Percentiles rank a stretch among this genome's conserved stretches.
Evolutionary conservation across 2,888 invertebrate species (phyloP).

Genomic region (Orchesellides sinensis): DNA sequence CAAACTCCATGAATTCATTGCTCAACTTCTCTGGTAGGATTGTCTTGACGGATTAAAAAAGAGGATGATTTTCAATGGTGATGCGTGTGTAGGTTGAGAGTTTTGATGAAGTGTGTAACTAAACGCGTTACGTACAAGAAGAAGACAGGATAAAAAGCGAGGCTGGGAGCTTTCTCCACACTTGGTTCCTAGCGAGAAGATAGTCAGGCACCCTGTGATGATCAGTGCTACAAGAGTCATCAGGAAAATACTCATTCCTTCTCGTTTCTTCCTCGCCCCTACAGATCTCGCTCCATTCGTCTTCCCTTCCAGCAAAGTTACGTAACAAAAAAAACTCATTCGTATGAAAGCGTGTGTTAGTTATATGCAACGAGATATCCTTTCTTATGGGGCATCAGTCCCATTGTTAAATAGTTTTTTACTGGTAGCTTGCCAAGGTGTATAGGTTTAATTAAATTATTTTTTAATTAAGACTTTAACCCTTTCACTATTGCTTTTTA

Average conservation of each 20-base stretch:
- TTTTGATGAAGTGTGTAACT: constrained; percentile 32
- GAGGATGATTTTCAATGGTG: too few species aligned
- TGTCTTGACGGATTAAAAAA: background rate
- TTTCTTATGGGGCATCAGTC: background rate
- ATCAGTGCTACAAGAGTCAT: constrained; percentile 58
- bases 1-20: constrained; percentile 29
- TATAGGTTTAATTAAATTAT: too few species aligned
- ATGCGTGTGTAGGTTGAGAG: background rate
- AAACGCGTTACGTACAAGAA: background rate
- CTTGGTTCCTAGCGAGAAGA: background rate
- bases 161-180: constrained; percentile 9
- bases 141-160: background rate
- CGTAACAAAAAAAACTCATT: background rate
- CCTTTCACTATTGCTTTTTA: too few species aligned
- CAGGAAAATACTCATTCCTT: constrained; percentile 56
- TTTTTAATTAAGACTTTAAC: too few species aligned
- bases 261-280: constrained; percentile 68
- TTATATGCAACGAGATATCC: background rate
- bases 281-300: constrained; percentile 73
- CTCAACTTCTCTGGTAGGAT: too few species aligned
- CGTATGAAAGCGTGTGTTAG: background rate
- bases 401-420: too few species aligned
- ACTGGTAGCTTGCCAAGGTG: too few species aligned
- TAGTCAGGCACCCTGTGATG: constrained; percentile 60
- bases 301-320: constrained; percentile 47